These are phyloP conservation scores for Drosophila biarmipes DNA, from an alignment of 1,140 invertebrate genomes.

Conservation along the genomic window DNA sequence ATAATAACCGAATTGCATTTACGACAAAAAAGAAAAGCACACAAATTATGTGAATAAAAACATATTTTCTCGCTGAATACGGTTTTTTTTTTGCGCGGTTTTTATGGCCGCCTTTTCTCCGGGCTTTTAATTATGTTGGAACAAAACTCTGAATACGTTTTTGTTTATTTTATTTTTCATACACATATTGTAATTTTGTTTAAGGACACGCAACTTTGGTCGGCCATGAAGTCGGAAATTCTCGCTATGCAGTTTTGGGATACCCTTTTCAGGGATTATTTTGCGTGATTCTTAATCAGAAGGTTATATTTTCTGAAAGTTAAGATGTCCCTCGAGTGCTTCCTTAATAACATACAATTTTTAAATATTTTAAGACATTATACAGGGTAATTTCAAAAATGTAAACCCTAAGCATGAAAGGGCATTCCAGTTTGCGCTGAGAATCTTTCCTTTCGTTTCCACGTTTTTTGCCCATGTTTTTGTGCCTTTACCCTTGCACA, in stretches of 20 bases:
- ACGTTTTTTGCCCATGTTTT: conserved; percentile 23
- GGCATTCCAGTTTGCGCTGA: background rate
- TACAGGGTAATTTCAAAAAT: too few relatives aligned
- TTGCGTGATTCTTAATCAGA: background rate
- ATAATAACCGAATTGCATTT: conserved; percentile 43
- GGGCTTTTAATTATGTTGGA: conserved; percentile 67
- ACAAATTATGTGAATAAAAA: conserved; percentile 32
- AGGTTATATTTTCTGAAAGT: background rate
- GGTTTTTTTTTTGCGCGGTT: conserved; percentile 10
- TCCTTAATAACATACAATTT: background rate
- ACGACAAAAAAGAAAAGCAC: background rate
- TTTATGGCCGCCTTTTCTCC: conserved; percentile 23
- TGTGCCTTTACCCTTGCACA: conserved; percentile 19
- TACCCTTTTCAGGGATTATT: background rate
- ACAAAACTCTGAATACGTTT: conserved; percentile 23
- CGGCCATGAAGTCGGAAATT: background rate
- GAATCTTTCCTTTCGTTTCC: background rate
- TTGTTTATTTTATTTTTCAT: conserved; percentile 34
- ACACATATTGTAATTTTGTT: conserved; percentile 33
- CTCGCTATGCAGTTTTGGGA: background rate
- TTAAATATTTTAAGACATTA: too few relatives aligned
- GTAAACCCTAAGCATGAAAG: background rate
- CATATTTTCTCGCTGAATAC: conserved; percentile 24
- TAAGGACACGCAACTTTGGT: conserved; percentile 41
- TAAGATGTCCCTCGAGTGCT: background rate